A percentile compares a stretch with the other conserved stretches of the same genome.
Evolutionary conservation across 1,140 invertebrate species (phyloP).

Genomic region (Contarinia nasturtii): DNA sequence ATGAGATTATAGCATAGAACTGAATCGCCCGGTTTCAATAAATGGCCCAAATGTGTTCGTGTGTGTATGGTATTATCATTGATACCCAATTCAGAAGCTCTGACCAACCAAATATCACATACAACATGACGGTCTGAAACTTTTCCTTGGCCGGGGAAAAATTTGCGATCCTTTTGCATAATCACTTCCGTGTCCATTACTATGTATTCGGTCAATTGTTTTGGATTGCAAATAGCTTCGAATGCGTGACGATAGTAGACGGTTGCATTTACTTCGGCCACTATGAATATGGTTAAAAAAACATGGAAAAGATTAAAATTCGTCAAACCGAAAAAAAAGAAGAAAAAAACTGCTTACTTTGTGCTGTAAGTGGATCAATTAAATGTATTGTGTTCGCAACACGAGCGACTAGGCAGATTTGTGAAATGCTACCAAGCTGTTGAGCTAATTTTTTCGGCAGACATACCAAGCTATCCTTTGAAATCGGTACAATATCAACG

Average conservation of each 20-base stretch:
- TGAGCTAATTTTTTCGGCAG: slow-evolving; percentile 73
- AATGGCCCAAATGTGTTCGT: slow-evolving; percentile 83
- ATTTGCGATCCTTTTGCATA: slow-evolving; percentile 50
- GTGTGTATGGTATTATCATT: slow-evolving; percentile 69
- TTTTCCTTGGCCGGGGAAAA: slow-evolving; percentile 69
- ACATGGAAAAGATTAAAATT: slow-evolving; percentile 3
- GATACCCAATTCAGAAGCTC: slow-evolving; percentile 70
- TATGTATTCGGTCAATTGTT: slow-evolving; percentile 80
- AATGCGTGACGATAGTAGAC: slow-evolving; percentile 80
- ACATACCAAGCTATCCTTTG: slow-evolving; percentile 92
- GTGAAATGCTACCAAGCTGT: slow-evolving; percentile 78
- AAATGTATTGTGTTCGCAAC: slow-evolving; percentile 80
- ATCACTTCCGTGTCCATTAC: slow-evolving; percentile 90
- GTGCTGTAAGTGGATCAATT: slow-evolving; percentile 82
- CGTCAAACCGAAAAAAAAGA: neutral
- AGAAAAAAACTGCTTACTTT: slow-evolving; percentile 40
- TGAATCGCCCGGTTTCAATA: slow-evolving; percentile 83
- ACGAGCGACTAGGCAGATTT: slow-evolving; percentile 73
- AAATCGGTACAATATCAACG: slow-evolving; percentile 91
- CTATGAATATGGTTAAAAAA: slow-evolving; percentile 23
- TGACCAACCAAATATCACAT: slow-evolving; percentile 86
- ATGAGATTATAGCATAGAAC: slow-evolving; percentile 81
- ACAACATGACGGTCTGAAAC: slow-evolving; percentile 76
- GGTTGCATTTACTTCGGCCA: slow-evolving; percentile 65
- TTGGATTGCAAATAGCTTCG: slow-evolving; percentile 67